Conservation (phyloP, 2,888 invertebrate genomes). For the Ellobium chinense region DNA sequence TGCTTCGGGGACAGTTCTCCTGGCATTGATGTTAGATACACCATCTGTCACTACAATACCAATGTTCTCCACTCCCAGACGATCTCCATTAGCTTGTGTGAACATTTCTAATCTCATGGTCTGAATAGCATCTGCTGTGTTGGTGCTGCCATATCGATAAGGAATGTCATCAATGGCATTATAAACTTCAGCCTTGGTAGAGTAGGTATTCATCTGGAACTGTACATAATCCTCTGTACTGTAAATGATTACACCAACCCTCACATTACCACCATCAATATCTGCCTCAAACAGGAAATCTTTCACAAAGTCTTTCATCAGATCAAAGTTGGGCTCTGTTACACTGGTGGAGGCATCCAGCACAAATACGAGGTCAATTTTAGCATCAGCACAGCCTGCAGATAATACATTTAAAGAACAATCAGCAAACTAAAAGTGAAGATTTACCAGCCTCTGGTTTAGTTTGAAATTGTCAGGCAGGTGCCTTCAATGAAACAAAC, state of each 20-base stretch:
- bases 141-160: constrained; percentile 69
- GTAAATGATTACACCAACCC: constrained; percentile 68
- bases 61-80: constrained; percentile 63
- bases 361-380: constrained; percentile 59
- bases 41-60: constrained; percentile 72
- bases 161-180: constrained; percentile 62
- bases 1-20: constrained; percentile 70
- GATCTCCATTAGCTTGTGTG: constrained; percentile 65
- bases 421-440: not conserved
- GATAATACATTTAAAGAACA: too few species aligned
- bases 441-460: too few species aligned
- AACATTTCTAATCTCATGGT: constrained; percentile 65
- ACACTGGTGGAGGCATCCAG: constrained; percentile 61
- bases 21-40: constrained; percentile 70
- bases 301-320: constrained; percentile 55
- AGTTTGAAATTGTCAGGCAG: too few species aligned
- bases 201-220: constrained; percentile 61
- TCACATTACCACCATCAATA: constrained; percentile 63
- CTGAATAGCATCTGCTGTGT: constrained; percentile 72
- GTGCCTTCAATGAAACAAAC: not conserved
- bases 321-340: constrained; percentile 54
- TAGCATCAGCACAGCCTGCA: constrained; percentile 57
- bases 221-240: constrained; percentile 58
- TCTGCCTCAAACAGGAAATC: constrained; percentile 56
- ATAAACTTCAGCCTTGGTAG: constrained; percentile 55